Evolutionary conservation across 2,797 vertebrate species (phyloP).

Genomic region (Knipowitschia caucasica): DNA sequence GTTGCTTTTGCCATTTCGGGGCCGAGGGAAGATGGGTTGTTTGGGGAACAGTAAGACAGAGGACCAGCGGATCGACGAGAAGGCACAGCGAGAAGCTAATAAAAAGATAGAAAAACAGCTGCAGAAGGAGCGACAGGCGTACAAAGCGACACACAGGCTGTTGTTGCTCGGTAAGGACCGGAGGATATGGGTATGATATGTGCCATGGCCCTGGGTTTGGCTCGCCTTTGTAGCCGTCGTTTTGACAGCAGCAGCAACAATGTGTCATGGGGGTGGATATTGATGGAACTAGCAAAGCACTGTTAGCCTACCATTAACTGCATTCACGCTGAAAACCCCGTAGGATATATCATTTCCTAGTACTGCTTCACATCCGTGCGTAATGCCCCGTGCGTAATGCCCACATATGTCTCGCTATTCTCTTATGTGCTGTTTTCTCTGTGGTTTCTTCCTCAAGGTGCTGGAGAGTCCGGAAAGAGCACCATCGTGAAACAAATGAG

Average conservation of each 20-base stretch:
- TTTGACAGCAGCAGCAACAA: conserved; percentile 75
- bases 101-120: conserved; percentile 98
- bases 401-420: conserved; percentile 21
- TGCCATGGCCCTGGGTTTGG: conserved; percentile 56
- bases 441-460: conserved; percentile 78
- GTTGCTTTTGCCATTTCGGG: conserved; percentile 51
- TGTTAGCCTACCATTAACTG: conserved; percentile 42
- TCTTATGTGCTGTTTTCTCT: conserved; percentile 19
- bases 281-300: conserved; percentile 50
- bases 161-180: conserved; percentile 89
- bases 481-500: conserved; percentile 99
- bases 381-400: too few relatives aligned
- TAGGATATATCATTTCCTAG: too few relatives aligned
- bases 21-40: conserved; percentile 91
- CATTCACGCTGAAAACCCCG: conserved; percentile 35
- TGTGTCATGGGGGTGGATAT: conserved; percentile 74
- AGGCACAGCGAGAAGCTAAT: conserved; percentile 95
- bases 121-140: conserved; percentile 93
- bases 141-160: conserved; percentile 95
- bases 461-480: conserved; percentile 99
- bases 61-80: conserved; percentile 97
- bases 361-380: too few relatives aligned
- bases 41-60: conserved; percentile 97
- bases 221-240: conserved; percentile 65
- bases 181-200: conserved; percentile 30